phyloP scores from a whole-genome alignment of 2,113 vertebrate species.

The Lonchura striata region DNA sequence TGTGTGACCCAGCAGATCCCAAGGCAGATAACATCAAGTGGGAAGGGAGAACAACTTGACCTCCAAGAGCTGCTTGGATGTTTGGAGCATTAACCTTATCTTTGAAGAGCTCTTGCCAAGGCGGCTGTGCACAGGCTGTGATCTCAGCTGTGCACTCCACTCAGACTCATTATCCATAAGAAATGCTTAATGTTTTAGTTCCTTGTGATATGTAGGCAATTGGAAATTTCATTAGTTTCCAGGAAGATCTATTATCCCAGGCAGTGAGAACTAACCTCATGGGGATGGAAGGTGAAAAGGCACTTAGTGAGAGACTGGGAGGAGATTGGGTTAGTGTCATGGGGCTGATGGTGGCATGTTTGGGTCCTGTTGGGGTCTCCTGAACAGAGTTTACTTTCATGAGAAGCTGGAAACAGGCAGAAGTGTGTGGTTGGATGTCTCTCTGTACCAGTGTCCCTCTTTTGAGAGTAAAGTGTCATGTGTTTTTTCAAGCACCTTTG shows the following conservation, averaged over 20 bases:
- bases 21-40: slow-evolving; percentile 45
- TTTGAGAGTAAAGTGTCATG: not conserved
- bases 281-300: not conserved
- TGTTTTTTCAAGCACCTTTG: not conserved
- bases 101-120: slow-evolving; percentile 1
- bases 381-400: not conserved
- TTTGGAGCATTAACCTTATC: slow-evolving; percentile 39
- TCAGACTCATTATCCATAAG: not conserved
- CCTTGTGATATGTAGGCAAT: not conserved
- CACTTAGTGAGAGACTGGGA: not conserved
- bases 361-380: not conserved
- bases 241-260: not conserved
- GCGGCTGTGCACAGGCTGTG: not conserved
- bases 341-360: not conserved
- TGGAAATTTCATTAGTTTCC: not conserved
- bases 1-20: slow-evolving; percentile 2
- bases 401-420: not conserved
- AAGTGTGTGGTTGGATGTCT: fast-evolving
- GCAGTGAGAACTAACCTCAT: not conserved
- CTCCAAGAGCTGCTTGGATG: slow-evolving; percentile 36
- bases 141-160: not conserved
- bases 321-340: not conserved
- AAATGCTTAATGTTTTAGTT: not conserved
- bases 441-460: not conserved
- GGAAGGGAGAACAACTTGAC: slow-evolving; percentile 27